Percentiles rank a stretch among this genome's conserved stretches.
Conservation (phyloP, 2,113 vertebrate genomes). For the human (Homo sapiens) region GRCh38 chr4:85546001-85546500, state of each 20-base stretch:
- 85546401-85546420: not conserved
- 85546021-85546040: not conserved
- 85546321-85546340: not conserved
- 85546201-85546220: not conserved
- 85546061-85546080: not conserved
- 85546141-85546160: not conserved
- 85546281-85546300: not conserved
- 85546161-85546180: not conserved
- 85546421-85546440: not conserved
- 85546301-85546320: not conserved
- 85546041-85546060: not conserved
- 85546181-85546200: not conserved
- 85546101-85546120: not conserved
- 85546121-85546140: not conserved
- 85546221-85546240: not conserved
- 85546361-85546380: not conserved
- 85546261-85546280: not conserved
- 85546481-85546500: not conserved
- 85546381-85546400: not conserved
- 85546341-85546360: not conserved
- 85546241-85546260: constrained; percentile 6
- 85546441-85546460: not conserved
- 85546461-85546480: not conserved
- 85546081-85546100: not conserved
- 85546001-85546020: not conserved